These are phyloP conservation scores for Diploscapter pachys DNA, from an alignment of 1,140 invertebrate species.

Conservation along the genomic window DNA sequence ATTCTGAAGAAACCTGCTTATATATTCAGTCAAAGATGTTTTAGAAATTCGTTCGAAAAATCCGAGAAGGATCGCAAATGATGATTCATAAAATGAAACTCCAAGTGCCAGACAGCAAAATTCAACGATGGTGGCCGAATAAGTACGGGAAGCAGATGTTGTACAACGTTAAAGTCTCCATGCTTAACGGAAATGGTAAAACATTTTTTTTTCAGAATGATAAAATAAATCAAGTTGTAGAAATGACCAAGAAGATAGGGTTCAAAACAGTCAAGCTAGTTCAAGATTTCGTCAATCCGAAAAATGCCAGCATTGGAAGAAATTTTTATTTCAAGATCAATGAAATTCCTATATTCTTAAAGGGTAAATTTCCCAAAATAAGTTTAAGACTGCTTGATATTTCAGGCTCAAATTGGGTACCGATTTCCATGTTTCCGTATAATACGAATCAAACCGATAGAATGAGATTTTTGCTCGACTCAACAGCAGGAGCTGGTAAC, in stretches of 20 bases:
- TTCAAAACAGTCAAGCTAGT: constrained; percentile 80
- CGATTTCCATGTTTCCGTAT: constrained; percentile 78
- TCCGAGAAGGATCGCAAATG: background rate
- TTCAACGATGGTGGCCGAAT: constrained; percentile 84
- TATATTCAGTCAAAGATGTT: too few relatives aligned
- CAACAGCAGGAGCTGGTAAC: constrained; percentile 68
- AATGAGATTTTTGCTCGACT: constrained; percentile 67
- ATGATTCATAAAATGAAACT: background rate
- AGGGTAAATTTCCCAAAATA: constrained; percentile 66
- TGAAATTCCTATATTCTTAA: constrained; percentile 81
- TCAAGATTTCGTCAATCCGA: constrained; percentile 67
- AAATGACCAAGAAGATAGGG: constrained; percentile 68
- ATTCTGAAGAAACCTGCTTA: too few relatives aligned
- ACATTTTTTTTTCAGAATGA: background rate
- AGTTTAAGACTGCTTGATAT: background rate
- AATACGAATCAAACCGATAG: constrained; percentile 14
- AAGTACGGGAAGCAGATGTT: constrained; percentile 79
- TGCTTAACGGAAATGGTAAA: constrained; percentile 3
- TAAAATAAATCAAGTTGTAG: constrained; percentile 56
- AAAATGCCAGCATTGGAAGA: constrained; percentile 64
- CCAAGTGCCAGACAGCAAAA: constrained; percentile 59
- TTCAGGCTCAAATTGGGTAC: constrained; percentile 82
- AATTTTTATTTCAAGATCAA: constrained; percentile 88
- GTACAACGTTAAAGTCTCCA: constrained; percentile 31
- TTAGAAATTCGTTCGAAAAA: background rate